phyloP scores from a whole-genome alignment of 2,888 invertebrate genomes.

The Microdon myrmicae region DNA sequence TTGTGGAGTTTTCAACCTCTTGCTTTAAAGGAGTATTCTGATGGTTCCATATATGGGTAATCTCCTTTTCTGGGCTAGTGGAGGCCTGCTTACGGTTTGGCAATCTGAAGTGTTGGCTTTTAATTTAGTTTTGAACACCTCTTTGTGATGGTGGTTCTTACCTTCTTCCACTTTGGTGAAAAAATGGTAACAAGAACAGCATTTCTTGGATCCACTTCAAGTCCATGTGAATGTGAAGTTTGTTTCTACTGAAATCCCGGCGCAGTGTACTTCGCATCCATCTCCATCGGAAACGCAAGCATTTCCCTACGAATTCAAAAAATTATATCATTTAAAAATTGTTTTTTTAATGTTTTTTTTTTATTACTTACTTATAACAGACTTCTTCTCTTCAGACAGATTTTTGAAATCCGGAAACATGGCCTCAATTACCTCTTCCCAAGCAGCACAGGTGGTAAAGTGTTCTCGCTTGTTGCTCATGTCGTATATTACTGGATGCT shows the following conservation, averaged over 20 bases:
- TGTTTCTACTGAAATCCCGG: background rate
- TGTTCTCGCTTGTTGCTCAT: background rate
- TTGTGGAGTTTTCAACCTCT: no score
- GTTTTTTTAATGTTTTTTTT: no score
- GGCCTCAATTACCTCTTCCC: constrained; percentile 1
- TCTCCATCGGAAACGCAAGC: constrained; percentile 4
- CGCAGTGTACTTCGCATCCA: background rate
- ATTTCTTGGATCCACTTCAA: constrained; percentile 6
- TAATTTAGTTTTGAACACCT: no score
- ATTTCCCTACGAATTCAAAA: no score
- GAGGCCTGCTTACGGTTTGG: no score
- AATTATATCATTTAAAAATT: no score
- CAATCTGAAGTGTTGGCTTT: no score
- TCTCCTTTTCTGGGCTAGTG: no score
- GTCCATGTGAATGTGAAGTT: background rate
- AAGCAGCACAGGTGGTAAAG: background rate
- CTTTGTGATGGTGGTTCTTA: no score
- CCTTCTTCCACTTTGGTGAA: no score
- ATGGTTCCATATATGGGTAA: no score
- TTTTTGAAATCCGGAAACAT: background rate
- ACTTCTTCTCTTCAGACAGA: constrained; percentile 1
- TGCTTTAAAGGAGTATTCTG: no score
- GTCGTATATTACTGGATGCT: constrained; percentile 5
- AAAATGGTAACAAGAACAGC: constrained; percentile 2
- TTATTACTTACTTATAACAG: constrained; percentile 10